A percentile compares a stretch with the other conserved stretches of the same genome.
These are phyloP conservation scores for Cygnus olor DNA, from an alignment of 2,797 vertebrate genomes.

Conservation along the genomic window DNA sequence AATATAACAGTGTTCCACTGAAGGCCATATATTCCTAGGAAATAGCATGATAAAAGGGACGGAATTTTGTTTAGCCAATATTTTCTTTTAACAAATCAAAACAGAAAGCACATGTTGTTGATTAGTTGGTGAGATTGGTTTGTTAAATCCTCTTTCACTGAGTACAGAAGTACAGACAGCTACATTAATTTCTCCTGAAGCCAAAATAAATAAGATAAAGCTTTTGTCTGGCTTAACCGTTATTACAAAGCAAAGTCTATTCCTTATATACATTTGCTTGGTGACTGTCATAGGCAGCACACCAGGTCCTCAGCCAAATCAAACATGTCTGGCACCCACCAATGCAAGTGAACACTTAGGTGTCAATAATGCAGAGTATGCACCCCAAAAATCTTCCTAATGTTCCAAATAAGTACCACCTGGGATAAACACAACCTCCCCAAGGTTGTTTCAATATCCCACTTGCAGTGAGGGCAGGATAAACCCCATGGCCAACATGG, in stretches of 20 bases:
- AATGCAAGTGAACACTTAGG: background rate
- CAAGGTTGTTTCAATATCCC: fast-evolving
- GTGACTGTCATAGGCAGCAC: background rate
- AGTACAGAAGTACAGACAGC: background rate
- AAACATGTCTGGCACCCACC: fast-evolving
- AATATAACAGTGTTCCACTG: background rate
- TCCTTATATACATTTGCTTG: fast-evolving
- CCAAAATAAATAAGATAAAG: background rate
- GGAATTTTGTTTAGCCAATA: background rate
- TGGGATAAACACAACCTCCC: fast-evolving
- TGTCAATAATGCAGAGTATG: background rate
- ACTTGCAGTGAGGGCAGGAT: background rate
- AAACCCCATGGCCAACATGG: background rate
- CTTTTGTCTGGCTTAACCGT: background rate
- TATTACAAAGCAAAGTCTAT: fast-evolving
- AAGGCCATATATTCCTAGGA: background rate
- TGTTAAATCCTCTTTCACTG: background rate
- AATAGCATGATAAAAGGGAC: background rate
- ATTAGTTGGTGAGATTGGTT: background rate
- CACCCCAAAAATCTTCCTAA: background rate
- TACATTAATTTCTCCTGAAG: background rate
- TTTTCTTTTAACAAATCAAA: background rate
- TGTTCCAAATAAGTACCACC: background rate
- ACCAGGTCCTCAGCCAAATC: background rate
- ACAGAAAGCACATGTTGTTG: background rate